Conservation (phyloP, 1,140 invertebrate genomes). For the Microplitis mediator region DNA sequence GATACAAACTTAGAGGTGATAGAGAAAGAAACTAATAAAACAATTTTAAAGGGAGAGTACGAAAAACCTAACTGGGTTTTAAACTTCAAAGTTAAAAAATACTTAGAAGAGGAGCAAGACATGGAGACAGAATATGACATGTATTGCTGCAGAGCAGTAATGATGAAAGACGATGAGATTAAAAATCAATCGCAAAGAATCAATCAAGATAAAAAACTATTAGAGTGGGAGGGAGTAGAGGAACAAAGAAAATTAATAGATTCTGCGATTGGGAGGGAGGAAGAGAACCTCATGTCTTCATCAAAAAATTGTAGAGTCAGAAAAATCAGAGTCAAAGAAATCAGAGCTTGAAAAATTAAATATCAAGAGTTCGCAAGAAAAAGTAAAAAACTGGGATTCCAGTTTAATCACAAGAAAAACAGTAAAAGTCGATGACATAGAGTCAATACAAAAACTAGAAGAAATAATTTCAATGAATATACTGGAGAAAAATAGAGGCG, state of each 20-base stretch:
- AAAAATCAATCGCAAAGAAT: constrained; percentile 27
- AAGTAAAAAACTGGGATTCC: constrained; percentile 5
- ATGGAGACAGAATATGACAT: constrained; percentile 9
- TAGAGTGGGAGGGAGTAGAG: constrained; percentile 28
- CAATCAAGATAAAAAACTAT: not conserved
- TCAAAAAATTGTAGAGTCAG: no score
- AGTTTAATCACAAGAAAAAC: constrained; percentile 8
- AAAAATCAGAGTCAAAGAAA: not conserved
- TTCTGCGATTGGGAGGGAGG: constrained; percentile 38
- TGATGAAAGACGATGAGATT: constrained; percentile 24
- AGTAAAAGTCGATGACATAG: constrained; percentile 32
- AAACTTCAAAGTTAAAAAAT: constrained; percentile 23
- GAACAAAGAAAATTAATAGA: not conserved
- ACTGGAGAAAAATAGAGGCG: constrained; percentile 4
- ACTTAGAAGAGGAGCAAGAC: not conserved
- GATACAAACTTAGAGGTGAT: constrained; percentile 27
- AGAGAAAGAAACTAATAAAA: constrained; percentile 29
- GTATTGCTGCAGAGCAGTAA: constrained; percentile 18
- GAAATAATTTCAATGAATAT: constrained; percentile 18
- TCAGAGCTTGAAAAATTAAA: no score
- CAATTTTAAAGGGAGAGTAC: constrained; percentile 29
- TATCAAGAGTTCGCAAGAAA: not conserved
- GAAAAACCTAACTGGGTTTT: constrained; percentile 33
- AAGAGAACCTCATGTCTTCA: constrained; percentile 17
- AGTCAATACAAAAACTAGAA: constrained; percentile 14